phyloP scores from a whole-genome alignment of 2,888 invertebrate species.

The Morpho deidamia region DNA sequence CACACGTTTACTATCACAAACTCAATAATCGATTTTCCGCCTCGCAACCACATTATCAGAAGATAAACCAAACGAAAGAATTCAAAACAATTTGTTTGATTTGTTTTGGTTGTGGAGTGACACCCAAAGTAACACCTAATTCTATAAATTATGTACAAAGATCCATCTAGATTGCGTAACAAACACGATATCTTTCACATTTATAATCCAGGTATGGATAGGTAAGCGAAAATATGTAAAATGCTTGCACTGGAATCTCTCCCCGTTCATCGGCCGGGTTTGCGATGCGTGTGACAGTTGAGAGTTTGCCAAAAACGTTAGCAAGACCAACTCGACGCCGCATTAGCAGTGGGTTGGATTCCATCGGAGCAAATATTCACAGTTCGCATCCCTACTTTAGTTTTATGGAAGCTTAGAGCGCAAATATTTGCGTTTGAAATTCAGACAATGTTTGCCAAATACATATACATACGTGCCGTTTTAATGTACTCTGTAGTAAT shows the following conservation, averaged over 20 bases:
- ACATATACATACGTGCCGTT: background rate
- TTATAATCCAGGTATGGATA: too few relatives aligned
- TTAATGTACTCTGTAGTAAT: background rate
- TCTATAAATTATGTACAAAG: too few relatives aligned
- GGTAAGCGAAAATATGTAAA: constrained; percentile 6
- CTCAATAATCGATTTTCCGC: too few relatives aligned
- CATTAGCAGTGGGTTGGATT: constrained; percentile 51
- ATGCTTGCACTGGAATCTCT: constrained; percentile 26
- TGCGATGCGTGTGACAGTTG: constrained; percentile 71
- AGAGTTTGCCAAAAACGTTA: constrained; percentile 67
- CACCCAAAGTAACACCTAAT: too few relatives aligned
- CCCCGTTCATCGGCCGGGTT: constrained; percentile 29
- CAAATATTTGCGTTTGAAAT: constrained; percentile 19
- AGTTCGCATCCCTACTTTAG: constrained; percentile 13
- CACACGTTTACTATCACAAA: too few relatives aligned
- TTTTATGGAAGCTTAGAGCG: constrained; percentile 14
- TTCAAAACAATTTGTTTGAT: too few relatives aligned
- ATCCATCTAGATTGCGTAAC: too few relatives aligned
- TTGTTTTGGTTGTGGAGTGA: too few relatives aligned
- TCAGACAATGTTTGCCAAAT: constrained; percentile 10
- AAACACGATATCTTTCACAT: too few relatives aligned
- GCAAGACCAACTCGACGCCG: constrained; percentile 49
- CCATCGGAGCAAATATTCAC: constrained; percentile 34
- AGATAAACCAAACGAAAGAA: too few relatives aligned
- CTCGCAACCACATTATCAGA: too few relatives aligned